Evolutionary conservation across 2,888 invertebrate species (phyloP), one percentile per base, ranked within the genome.

Genomic region (Netelia melanura): DNA sequence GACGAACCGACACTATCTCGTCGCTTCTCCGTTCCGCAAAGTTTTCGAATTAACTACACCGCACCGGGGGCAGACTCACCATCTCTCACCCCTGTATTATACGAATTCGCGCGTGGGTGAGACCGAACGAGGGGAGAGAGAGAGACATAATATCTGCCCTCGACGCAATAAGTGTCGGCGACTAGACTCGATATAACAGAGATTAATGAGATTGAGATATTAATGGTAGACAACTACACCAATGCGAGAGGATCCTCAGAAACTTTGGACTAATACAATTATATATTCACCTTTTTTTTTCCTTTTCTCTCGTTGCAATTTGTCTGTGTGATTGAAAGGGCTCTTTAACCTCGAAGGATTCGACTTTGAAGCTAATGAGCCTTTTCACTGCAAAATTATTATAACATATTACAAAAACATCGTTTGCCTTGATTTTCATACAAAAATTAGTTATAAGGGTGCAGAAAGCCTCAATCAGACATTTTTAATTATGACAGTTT

Each of bases 11-110:
- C 78, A 82, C 30, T 30, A 68, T 81, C 71, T 78, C 80, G 71
- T 30, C 58, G 21, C 43, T 43, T 44, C 43, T 58, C 38, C 54
- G 86, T 83, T 65, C 65, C 82, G 83, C 79, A 30, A 91, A 91
- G 89, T 91, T 90, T 90, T 90, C 89, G 90, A 90, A 91, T 90
- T 89, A 91, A 90, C 90, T 89, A 84, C 83, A 81, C 86, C 82
- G 76, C 81, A 81, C 78, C 77, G 44, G 65, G 65, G 58, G 67
- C 68, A 17, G 58, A 23, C n/a, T 64, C 82, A 58, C 81, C 56
- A 54, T 67, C 65, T 54, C 25, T 23, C 54, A 43, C 3, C 30
- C 17, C 17, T 38, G 43, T 56, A 8, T 25, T 80, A 62, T 44
- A 52, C 10, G 38, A 6, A 62, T 61, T 21, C 9, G 48, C 38